Conservation (phyloP, 2,113 vertebrate species). For the Lates calcarifer region DNA sequence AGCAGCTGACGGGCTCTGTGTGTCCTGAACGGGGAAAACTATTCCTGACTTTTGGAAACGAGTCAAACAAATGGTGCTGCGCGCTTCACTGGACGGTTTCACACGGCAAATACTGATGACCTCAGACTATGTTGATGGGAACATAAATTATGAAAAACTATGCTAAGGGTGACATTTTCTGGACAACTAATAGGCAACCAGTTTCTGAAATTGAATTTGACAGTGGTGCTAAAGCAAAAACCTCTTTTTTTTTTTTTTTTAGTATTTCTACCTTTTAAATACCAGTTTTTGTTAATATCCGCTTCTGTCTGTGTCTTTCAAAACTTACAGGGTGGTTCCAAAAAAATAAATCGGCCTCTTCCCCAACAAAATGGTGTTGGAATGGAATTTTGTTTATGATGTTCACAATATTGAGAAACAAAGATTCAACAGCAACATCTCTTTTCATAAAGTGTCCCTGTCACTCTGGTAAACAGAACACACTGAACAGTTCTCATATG, state of each 20-base stretch:
- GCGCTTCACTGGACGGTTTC: neutral
- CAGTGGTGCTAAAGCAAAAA: too few species aligned
- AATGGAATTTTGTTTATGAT: neutral
- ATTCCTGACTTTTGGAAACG: constrained; percentile 63
- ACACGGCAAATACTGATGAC: neutral
- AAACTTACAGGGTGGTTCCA: neutral
- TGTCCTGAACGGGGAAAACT: constrained; percentile 38
- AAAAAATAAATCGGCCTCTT: neutral
- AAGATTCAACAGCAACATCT: neutral
- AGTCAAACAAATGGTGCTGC: constrained; percentile 39
- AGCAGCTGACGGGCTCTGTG: constrained; percentile 48
- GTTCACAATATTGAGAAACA: neutral
- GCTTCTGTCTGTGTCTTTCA: neutral
- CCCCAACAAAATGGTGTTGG: neutral
- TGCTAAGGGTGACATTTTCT: neutral
- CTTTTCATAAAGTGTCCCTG: neutral
- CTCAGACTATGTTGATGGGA: neutral
- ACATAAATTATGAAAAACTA: neutral
- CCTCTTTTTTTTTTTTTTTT: neutral
- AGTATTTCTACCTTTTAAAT: neutral
- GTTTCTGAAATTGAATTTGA: neutral
- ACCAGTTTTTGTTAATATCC: neutral
- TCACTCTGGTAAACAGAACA: neutral
- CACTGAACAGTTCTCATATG: neutral
- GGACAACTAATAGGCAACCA: neutral